Conservation (phyloP, 2,888 invertebrate genomes). For the Candidula unifasciata region DNA sequence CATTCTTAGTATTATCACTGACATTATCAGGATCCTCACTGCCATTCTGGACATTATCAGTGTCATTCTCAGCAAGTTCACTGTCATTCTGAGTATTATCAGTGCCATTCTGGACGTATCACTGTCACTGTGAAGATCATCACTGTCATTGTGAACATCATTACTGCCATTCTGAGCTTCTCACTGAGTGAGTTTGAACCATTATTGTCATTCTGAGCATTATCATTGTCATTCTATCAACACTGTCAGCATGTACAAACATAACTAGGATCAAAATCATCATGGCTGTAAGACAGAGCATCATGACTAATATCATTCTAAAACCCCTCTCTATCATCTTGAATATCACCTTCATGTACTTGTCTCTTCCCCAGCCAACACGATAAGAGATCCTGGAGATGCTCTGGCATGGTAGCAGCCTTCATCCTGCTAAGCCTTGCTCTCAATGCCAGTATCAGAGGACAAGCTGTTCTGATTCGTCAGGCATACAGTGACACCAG, state of each 20-base stretch:
- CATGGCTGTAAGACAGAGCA: too few species aligned
- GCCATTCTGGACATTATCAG: too few species aligned
- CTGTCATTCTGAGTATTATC: too few species aligned
- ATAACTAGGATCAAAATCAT: too few species aligned
- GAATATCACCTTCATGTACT: neutral
- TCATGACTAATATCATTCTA: too few species aligned
- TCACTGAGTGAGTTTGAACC: too few species aligned
- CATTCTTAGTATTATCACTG: neutral
- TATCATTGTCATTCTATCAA: too few species aligned
- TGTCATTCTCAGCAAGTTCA: too few species aligned
- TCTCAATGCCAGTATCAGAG: slow-evolving; percentile 34
- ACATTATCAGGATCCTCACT: too few species aligned
- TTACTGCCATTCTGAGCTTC: too few species aligned
- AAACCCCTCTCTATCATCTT: neutral
- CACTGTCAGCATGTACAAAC: too few species aligned
- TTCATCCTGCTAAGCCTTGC: slow-evolving; percentile 32
- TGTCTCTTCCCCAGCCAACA: slow-evolving; percentile 30
- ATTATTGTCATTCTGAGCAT: too few species aligned
- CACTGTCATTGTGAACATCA: neutral
- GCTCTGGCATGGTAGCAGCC: slow-evolving; percentile 4
- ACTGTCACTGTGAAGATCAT: neutral
- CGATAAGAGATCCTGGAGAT: slow-evolving; percentile 43
- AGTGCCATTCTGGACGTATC: neutral
- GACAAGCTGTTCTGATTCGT: slow-evolving; percentile 34
- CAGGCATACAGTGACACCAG: slow-evolving; percentile 37